A percentile compares a stretch with the other conserved stretches of the same genome.
phyloP scores from a whole-genome alignment of 1,140 invertebrate genomes.

The Paramacrobiotus metropolitanus region DNA sequence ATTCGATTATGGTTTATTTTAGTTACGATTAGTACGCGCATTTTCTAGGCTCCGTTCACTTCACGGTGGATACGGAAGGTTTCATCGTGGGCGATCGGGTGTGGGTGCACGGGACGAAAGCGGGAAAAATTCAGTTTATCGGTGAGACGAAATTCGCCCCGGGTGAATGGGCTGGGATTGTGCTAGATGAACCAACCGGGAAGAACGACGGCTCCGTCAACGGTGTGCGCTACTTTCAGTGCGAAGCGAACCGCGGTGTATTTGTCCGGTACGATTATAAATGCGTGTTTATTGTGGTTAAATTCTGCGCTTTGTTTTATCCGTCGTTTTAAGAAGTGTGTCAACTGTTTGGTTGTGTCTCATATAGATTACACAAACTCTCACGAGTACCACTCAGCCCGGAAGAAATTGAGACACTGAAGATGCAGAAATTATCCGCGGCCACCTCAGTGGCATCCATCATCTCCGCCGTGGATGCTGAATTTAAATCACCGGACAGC shows the following conservation, averaged over 20 bases:
- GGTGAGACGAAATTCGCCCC: conserved; percentile 82
- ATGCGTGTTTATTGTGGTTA: too few relatives aligned
- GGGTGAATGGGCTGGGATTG: conserved; percentile 88
- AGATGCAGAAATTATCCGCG: background rate
- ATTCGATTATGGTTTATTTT: too few relatives aligned
- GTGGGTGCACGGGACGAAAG: conserved; percentile 83
- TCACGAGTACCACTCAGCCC: background rate
- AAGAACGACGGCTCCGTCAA: conserved; percentile 92
- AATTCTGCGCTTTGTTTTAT: too few relatives aligned
- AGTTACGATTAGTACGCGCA: too few relatives aligned
- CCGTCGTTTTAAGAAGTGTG: too few relatives aligned
- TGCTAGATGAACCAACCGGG: conserved; percentile 76
- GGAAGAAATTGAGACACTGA: background rate
- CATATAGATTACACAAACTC: background rate
- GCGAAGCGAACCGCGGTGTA: conserved; percentile 69
- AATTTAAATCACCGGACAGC: background rate
- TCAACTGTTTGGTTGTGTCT: too few relatives aligned
- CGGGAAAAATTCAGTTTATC: conserved; percentile 80
- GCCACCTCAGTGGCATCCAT: background rate
- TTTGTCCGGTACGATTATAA: conserved; percentile 43
- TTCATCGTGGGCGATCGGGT: conserved; percentile 84
- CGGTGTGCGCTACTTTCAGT: conserved; percentile 74
- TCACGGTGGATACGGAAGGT: conserved; percentile 65
- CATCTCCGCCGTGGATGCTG: background rate
- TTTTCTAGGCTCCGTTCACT: background rate